Evolutionary conservation across 2,797 vertebrate species (phyloP), one percentile per base, ranked within the genome.

Genomic region (Halcyon chelicuti): DNA sequence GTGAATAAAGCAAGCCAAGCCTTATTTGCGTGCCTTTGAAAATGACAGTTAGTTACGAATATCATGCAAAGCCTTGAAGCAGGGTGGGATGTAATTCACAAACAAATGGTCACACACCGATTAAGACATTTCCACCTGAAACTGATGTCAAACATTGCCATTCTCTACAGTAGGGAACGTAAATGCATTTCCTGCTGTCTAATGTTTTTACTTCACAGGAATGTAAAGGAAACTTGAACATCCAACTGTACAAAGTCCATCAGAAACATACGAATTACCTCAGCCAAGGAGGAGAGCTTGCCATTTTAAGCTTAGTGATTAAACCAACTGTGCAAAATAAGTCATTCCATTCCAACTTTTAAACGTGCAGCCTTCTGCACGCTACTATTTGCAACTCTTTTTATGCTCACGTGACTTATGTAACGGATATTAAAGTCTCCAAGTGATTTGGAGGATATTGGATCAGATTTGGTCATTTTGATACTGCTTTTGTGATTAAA

Each of bases 41-140:
- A 92, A 94, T 13, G 29, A 78, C 47, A 82, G 76, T 75, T 90
- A 92, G 95, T 96, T 67, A 88, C 42, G 92, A 17, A n/a, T 29
- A 86, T 86, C 98, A 98, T 98, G 98, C 98, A 98, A 96, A 97
- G 93, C 93, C 91, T 96, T 47, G 74, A 96, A 97, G 96, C 97
- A 39, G 95, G 96, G 96, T 79, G 57, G 96, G 93, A 91, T 91
- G 96, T 81, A 93, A 93, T 68, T 86, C 96, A 97, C 98, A 97
- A 95, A 98, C 97, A 98, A 94, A 97, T 74, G 95, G 90, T 51
- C 96, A 97, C 91, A 96, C 80, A 94, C 47, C 0, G 20, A 91
- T 61, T 67, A 84, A 49, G 88, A 93, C 93, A 58, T 61, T 94
- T 93, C 94, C 88, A 91, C 81, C 81, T 78, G 66, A 95, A 95